These are phyloP conservation scores for Cephus pygmeus DNA, from an alignment of 2,888 invertebrate genomes.

Conservation along the genomic window DNA sequence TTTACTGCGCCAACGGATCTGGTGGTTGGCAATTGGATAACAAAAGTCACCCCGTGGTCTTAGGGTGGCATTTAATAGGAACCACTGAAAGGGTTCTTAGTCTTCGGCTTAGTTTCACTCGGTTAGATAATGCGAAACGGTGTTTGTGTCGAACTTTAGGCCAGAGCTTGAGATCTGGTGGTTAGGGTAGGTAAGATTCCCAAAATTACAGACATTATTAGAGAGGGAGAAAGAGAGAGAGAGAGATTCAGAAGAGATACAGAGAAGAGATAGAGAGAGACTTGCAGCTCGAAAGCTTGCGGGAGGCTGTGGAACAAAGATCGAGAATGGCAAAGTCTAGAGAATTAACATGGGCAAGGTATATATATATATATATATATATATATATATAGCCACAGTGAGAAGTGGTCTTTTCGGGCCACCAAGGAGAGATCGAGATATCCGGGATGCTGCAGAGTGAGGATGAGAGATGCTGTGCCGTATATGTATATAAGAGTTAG, in stretches of 20 bases:
- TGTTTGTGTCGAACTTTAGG: conserved; percentile 34
- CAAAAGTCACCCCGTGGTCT: not conserved
- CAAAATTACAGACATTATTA: conserved; percentile 44
- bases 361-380: not conserved
- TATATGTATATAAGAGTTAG: not conserved
- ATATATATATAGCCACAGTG: not conserved
- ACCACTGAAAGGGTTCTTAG: conserved; percentile 15
- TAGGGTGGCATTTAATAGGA: conserved; percentile 9
- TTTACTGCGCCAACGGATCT: not conserved
- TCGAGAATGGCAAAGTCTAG: not conserved
- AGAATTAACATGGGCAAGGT: not conserved
- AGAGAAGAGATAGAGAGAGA: not conserved
- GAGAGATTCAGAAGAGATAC: not conserved
- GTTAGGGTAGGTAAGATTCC: conserved; percentile 33
- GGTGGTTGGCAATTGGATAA: not conserved
- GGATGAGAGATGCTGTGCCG: not conserved
- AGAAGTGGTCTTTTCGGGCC: not conserved
- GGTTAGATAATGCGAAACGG: conserved; percentile 51
- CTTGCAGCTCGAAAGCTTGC: not conserved
- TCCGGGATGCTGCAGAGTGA: not conserved
- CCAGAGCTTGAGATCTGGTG: conserved; percentile 6
- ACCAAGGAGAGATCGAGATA: not conserved
- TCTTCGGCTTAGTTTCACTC: conserved; percentile 26
- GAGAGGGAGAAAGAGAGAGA: not conserved
- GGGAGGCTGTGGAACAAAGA: not conserved